Conservation (phyloP, 2,113 vertebrate genomes). For the Plecotus auritus region DNA sequence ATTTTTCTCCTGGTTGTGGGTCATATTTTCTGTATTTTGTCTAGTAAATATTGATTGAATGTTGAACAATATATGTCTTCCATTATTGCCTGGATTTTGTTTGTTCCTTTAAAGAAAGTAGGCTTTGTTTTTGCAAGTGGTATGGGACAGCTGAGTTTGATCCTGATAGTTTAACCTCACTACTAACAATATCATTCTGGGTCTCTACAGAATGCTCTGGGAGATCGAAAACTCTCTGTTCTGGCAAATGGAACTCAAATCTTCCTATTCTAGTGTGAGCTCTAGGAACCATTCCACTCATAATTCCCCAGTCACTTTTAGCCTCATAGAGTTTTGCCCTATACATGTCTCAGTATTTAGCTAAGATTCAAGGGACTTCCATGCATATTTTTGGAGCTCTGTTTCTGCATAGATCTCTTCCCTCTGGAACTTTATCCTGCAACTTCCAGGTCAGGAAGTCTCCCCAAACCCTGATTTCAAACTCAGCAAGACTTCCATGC, state of each 20-base stretch:
- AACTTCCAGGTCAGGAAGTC: too few species aligned
- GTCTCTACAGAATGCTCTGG: neutral
- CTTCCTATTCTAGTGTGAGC: neutral
- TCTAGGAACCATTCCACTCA: neutral
- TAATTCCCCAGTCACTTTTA: neutral
- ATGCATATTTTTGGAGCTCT: neutral
- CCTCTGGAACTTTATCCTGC: neutral
- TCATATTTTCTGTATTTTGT: neutral
- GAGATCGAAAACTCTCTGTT: neutral
- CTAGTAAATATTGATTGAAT: neutral
- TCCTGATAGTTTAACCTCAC: neutral
- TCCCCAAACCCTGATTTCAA: too few species aligned
- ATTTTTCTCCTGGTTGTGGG: neutral
- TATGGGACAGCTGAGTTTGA: neutral
- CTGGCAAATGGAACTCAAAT: neutral
- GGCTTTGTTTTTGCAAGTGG: neutral
- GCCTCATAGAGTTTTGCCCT: neutral
- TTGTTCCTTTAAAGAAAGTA: neutral
- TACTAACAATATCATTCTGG: neutral
- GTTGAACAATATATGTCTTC: neutral
- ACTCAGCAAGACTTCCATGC: too few species aligned
- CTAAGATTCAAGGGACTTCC: neutral
- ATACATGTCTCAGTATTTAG: neutral
- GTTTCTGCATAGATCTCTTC: neutral
- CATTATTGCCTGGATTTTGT: neutral